Percentiles rank a stretch among this genome's conserved stretches.
Evolutionary conservation across 2,797 vertebrate species (phyloP).

Genomic region (Gila robusta): DNA sequence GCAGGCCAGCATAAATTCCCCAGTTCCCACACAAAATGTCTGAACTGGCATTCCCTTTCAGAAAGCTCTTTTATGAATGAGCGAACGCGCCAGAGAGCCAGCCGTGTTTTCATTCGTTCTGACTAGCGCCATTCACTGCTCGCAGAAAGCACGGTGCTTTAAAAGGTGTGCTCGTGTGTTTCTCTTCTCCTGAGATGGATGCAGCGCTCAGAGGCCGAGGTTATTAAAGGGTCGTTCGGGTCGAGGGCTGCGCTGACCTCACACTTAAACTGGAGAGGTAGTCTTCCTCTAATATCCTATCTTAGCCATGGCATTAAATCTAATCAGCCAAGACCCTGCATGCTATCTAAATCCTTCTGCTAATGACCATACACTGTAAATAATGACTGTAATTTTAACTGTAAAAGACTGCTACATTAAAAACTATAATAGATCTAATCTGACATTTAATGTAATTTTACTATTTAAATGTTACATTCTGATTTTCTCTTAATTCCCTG

Average conservation of each 20-base stretch:
- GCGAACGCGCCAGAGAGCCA: conserved; percentile 35
- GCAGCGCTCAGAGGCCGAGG: conserved; percentile 27
- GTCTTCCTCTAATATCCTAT: conserved; percentile 26
- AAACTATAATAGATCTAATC: not conserved
- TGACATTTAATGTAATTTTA: not conserved
- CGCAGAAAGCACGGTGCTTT: conserved; percentile 37
- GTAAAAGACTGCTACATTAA: not conserved
- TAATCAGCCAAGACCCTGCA: conserved; percentile 33
- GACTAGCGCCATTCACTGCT: conserved; percentile 54
- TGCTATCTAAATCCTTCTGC: conserved; percentile 11
- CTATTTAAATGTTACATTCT: not conserved
- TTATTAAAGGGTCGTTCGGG: conserved; percentile 52
- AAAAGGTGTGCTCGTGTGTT: conserved; percentile 31
- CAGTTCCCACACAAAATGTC: conserved; percentile 64
- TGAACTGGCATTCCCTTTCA: conserved; percentile 64
- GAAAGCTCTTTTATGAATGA: conserved; percentile 66
- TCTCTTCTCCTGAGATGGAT: conserved; percentile 7
- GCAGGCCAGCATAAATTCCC: conserved; percentile 64
- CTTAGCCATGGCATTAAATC: conserved; percentile 28
- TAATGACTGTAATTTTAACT: not conserved
- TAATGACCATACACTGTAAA: conserved; percentile 13
- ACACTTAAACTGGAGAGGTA: conserved; percentile 39
- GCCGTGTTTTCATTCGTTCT: conserved; percentile 55
- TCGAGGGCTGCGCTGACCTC: conserved; percentile 46
- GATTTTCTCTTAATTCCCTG: not conserved